Evolutionary conservation across 2,113 vertebrate species (phyloP).

Genomic region (Gorsachius goisagi): DNA sequence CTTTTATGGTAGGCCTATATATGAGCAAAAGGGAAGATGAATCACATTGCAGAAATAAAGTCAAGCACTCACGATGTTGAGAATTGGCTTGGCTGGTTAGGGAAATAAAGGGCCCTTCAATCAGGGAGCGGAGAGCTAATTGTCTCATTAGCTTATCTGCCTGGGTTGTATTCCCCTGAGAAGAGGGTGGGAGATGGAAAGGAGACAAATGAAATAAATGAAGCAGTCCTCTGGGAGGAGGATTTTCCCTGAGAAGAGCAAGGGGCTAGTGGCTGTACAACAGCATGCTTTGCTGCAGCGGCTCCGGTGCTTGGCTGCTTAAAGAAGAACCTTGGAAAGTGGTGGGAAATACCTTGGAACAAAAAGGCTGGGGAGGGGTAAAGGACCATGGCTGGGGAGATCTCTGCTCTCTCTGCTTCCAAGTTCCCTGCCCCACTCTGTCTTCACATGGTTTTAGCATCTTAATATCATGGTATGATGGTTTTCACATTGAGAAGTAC

Average conservation of each 20-base stretch:
- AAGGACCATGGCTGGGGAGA: not conserved
- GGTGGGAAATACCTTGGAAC: not conserved
- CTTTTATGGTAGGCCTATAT: constrained; percentile 32
- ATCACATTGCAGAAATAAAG: constrained; percentile 50
- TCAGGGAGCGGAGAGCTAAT: constrained; percentile 56
- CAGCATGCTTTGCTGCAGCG: not conserved
- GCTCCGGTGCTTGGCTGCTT: not conserved
- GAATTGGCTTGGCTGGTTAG: constrained; percentile 50
- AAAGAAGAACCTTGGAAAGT: not conserved
- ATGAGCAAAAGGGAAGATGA: constrained; percentile 32
- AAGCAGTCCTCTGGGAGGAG: constrained; percentile 10
- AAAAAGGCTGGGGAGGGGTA: not conserved
- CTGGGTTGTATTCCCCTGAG: constrained; percentile 43
- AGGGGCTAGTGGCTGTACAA: not conserved
- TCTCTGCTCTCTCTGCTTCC: not conserved
- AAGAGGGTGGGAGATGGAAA: constrained; percentile 33
- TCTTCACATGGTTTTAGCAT: not conserved
- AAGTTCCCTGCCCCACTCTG: not conserved
- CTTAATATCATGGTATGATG: not conserved
- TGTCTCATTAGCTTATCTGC: constrained; percentile 68
- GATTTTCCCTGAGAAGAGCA: not conserved
- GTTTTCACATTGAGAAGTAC: not conserved
- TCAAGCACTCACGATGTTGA: not conserved
- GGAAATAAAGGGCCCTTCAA: constrained; percentile 63
- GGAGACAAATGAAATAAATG: constrained; percentile 43